Conservation (phyloP, 2,113 vertebrate genomes). For the Brachyhypopomus occidentalis region DNA sequence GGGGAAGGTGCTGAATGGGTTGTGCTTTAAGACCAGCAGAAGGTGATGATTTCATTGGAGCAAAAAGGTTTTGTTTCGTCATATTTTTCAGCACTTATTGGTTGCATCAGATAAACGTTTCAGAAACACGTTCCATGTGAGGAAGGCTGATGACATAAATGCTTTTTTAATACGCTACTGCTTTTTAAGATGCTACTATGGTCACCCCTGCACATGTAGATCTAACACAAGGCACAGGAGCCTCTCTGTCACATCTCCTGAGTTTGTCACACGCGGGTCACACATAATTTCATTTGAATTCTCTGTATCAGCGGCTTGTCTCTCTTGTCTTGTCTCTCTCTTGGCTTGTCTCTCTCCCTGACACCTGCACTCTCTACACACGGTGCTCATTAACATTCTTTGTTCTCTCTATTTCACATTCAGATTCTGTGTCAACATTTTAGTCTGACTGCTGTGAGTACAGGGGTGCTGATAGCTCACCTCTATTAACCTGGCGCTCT, state of each 20-base stretch:
- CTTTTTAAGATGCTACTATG: too few relatives aligned
- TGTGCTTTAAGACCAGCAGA: background rate
- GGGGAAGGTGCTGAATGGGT: background rate
- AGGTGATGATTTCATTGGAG: background rate
- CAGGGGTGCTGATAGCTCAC: background rate
- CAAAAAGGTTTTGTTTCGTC: background rate
- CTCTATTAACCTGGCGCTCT: background rate
- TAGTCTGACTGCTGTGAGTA: background rate
- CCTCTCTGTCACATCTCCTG: background rate
- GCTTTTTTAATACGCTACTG: too few relatives aligned
- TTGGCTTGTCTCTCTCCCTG: slow-evolving; percentile 36
- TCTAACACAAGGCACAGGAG: background rate
- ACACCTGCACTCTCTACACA: slow-evolving; percentile 25
- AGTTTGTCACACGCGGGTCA: background rate
- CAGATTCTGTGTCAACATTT: background rate
- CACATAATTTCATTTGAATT: slow-evolving; percentile 19
- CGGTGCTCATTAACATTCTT: slow-evolving; percentile 20
- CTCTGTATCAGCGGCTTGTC: slow-evolving; percentile 33
- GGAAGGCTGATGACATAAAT: too few relatives aligned
- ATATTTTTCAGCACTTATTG: background rate
- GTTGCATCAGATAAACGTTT: background rate
- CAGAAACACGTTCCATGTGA: background rate
- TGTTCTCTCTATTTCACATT: slow-evolving; percentile 18
- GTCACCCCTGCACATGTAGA: too few relatives aligned
- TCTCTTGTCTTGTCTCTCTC: too few relatives aligned